Conservation (phyloP, 2,113 vertebrate genomes). For the Micronycteris hirsuta region DNA sequence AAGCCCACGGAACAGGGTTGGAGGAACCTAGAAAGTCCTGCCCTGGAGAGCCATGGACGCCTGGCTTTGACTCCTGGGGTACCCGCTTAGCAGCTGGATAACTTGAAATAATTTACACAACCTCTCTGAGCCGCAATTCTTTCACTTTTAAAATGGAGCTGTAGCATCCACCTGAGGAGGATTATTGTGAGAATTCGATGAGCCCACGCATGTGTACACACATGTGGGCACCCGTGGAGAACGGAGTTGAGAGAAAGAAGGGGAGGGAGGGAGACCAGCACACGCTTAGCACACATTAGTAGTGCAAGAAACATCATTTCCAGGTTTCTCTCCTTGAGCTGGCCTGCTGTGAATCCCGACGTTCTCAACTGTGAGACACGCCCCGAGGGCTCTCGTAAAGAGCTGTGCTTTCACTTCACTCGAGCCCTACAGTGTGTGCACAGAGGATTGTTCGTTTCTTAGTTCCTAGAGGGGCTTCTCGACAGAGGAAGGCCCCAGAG, state of each 20-base stretch:
- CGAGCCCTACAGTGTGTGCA: background rate
- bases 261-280: background rate
- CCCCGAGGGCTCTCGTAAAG: background rate
- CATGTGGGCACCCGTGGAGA: background rate
- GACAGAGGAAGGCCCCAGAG: background rate
- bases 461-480: background rate
- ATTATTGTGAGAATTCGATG: background rate
- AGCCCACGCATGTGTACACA: background rate
- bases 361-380: background rate
- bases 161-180: background rate
- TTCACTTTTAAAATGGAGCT: background rate
- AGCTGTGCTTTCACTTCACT: background rate
- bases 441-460: background rate
- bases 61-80: background rate
- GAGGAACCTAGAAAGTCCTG: background rate
- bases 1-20: fast-evolving
- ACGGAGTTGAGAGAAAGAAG: background rate
- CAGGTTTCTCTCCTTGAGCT: background rate
- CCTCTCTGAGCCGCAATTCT: background rate
- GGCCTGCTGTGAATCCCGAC: background rate
- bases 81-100: background rate
- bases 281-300: background rate
- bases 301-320: background rate
- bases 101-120: background rate
- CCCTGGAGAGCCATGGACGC: background rate